Evolutionary conservation across 2,888 invertebrate genomes (phyloP), one percentile per base, ranked within the genome.

Genomic region (Caenorhabditis sp.): DNA sequence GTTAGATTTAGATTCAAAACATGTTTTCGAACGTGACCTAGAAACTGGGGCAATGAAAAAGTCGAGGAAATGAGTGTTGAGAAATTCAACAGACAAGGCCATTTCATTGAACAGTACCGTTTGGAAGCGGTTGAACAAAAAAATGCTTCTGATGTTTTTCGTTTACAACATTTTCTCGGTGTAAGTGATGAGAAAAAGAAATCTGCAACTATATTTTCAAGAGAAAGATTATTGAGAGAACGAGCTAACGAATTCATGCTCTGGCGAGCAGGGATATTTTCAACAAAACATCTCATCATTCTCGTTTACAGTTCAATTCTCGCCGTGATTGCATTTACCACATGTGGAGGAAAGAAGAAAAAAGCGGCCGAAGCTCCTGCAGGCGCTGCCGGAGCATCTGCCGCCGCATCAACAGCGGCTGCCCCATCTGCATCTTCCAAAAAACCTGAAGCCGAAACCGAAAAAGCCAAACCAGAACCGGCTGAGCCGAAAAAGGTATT

Each of bases 121-220:
- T 31, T 31, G 31, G 31, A 31, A 31, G 31, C 31, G 31, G 31
- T 31, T 31, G 31, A 31, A 31, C 10, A 43, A 43, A 43, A 7
- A 43, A 43, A 43, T 43, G 17, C 17, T 43, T 43, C 17, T 17
- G 14, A 56, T 56, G 25, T 23, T 56, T 56, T 26, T 56, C 56
- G 56, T 56, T 26, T 56, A 56, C 26, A 56, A 56, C 26, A 56
- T 26, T 56, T 56, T 26, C 23, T 26, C 56, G 53, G 23, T 53
- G 53, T 53, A 23, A 53, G 31, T 31, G 5, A 31, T 31, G 31
- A 31, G 10, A 31, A n/a, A n/a, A n/a, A n/a, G n/a, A n/a, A n/a
- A n/a, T n/a, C n/a, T n/a, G n/a, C n/a, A n/a, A n/a, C n/a, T n/a
- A n/a, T n/a, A n/a, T n/a, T n/a, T n/a, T n/a, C n/a, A n/a, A n/a